These are phyloP conservation scores for Teleopsis dalmanni DNA, from an alignment of 1,140 invertebrate species.

Conservation along the genomic window DNA sequence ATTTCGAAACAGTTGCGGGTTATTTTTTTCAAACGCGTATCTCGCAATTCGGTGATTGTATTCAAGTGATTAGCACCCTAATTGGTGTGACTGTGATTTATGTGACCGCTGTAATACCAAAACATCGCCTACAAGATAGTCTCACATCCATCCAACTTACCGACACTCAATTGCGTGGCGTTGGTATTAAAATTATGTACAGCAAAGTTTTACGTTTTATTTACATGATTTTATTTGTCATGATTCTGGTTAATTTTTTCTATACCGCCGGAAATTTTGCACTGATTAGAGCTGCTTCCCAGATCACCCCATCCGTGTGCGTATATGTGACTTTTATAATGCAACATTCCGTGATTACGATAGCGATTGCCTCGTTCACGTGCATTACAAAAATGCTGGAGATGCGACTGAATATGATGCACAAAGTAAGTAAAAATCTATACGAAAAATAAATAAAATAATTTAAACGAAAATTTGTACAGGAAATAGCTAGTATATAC, in stretches of 20 bases:
- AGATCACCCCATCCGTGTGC: constrained; percentile 21
- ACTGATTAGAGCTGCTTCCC: constrained; percentile 21
- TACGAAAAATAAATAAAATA: no score
- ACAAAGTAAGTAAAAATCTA: constrained; percentile 29
- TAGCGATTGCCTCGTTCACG: constrained; percentile 24
- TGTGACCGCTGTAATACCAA: constrained; percentile 31
- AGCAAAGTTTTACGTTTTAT: constrained; percentile 34
- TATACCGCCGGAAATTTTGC: constrained; percentile 28
- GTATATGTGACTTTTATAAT: constrained; percentile 32
- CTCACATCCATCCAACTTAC: constrained; percentile 29
- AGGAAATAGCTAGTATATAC: no score
- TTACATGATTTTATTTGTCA: constrained; percentile 23
- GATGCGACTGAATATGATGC: constrained; percentile 33
- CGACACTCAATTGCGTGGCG: constrained; percentile 25
- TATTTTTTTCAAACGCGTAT: constrained; percentile 37
- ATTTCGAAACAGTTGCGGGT: constrained; percentile 35
- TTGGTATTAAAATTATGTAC: constrained; percentile 40
- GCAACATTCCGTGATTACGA: constrained; percentile 35
- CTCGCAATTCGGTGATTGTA: constrained; percentile 34
- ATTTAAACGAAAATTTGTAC: no score
- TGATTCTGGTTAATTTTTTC: constrained; percentile 22
- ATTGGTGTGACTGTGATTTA: constrained; percentile 41
- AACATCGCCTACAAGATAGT: constrained; percentile 27
- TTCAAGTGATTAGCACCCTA: constrained; percentile 37
- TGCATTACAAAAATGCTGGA: constrained; percentile 37